Evolutionary conservation across 1,140 invertebrate genomes (phyloP).

Genomic region (Ceratitis capitata): DNA sequence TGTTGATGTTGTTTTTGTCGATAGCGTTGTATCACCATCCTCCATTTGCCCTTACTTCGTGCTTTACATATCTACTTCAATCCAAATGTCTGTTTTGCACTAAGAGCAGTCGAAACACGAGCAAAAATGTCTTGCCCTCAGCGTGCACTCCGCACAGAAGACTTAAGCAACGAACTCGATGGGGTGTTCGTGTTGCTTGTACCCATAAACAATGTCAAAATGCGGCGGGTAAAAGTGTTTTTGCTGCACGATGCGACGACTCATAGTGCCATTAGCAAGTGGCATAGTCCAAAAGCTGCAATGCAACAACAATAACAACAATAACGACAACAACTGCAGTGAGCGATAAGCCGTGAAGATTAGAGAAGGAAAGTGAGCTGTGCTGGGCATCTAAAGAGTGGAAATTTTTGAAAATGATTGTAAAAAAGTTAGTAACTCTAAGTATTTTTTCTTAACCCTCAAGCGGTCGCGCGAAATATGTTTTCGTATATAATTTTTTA

Average conservation of each 20-base stretch:
- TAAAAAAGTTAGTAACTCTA: no score
- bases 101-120: not conserved
- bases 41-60: not conserved
- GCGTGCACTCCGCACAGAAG: constrained; percentile 9
- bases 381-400: no score
- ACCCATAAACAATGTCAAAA: not conserved
- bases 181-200: not conserved
- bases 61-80: not conserved
- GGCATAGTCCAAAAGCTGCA: not conserved
- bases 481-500: no score
- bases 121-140: not conserved
- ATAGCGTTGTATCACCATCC: no score
- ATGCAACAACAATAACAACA: not conserved
- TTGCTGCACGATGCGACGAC: not conserved
- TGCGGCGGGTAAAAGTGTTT: constrained; percentile 22
- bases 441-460: no score
- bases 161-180: constrained; percentile 41
- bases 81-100: not conserved
- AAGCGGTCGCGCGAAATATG: no score
- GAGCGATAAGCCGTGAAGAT: not conserved
- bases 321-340: not conserved
- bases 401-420: no score
- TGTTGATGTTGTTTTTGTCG: not conserved
- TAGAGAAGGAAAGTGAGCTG: not conserved
- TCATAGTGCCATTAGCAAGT: not conserved